Evolutionary conservation across 2,113 vertebrate species (phyloP), one percentile per base, ranked within the genome.

Genomic region (Pandion haliaetus): DNA sequence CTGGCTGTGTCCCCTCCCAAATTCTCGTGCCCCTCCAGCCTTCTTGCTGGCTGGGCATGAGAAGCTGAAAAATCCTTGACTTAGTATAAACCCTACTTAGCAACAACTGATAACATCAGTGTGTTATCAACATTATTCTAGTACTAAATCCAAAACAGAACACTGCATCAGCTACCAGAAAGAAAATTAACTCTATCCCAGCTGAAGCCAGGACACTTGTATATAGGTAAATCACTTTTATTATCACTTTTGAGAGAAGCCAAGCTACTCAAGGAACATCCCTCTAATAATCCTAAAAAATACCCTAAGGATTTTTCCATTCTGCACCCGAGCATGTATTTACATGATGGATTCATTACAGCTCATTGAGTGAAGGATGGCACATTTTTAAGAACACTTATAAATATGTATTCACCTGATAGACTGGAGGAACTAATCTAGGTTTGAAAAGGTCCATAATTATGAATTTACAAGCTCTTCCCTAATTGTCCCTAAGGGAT

Each of bases 321-420:
- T 80, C 92, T 82, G 90, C 91, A 96, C 83, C 82, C 65, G 80
- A 96, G 72, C 29, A 47, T 54, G 47, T 57, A 61, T 86, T 91
- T 90, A 86, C 82, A 76, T 84, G 96, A 71, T 66, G 72, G 88
- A 88, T 96, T 95, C 88, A 93, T 96, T 93, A 82, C 86, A 88
- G 63, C 93, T 86, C 34, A 5, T 18, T 86, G 95, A 93, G 74
- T 69, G 79, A 92, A 77, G 77, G 82, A 77, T 73, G 63, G 76
- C 6, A 12, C 90, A 11, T n/a, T 79, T 82, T 95, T 44, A 88
- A 90, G 66, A 88, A 67, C 55, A 40, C 45, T 77, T 94, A 90
- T 95, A 95, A 96, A 92, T 92, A 94, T 45, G 82, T 65, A 91
- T 96, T 77, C 83, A 69, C 34, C 47, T 89, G 87, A 67, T 8